These are phyloP conservation scores for Epinephelus lanceolatus DNA, from an alignment of 2,113 vertebrate species.

Conservation along the genomic window DNA sequence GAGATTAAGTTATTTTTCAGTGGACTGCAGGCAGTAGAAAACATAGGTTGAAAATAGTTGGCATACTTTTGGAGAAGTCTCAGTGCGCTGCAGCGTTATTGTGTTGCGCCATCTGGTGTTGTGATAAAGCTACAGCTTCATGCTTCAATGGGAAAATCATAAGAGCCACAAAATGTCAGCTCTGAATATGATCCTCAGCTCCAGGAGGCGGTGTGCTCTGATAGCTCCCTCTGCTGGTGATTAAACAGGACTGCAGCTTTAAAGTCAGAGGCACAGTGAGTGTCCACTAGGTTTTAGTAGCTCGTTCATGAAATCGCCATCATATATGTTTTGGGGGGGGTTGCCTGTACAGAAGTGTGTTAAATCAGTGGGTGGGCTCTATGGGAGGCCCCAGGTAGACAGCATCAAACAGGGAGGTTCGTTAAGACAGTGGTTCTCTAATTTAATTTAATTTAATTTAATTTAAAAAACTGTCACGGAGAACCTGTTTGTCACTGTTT, in stretches of 20 bases:
- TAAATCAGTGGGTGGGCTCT: too few relatives aligned
- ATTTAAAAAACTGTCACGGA: too few relatives aligned
- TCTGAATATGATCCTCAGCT: neutral
- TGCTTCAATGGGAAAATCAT: neutral
- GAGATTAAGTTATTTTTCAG: neutral
- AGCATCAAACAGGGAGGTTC: too few relatives aligned
- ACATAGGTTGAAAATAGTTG: conserved; percentile 25
- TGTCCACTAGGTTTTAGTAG: too few relatives aligned
- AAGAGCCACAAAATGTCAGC: conserved; percentile 55
- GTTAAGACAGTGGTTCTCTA: too few relatives aligned
- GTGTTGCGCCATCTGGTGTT: conserved; percentile 63
- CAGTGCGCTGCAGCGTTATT: neutral
- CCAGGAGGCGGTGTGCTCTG: neutral
- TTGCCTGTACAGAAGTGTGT: neutral
- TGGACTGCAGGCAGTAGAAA: neutral
- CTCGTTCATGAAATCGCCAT: neutral
- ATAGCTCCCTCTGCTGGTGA: conserved; percentile 52
- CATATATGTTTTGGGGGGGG: too few relatives aligned
- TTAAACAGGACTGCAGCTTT: neutral
- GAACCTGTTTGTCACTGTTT: too few relatives aligned
- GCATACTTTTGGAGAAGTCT: conserved; percentile 24
- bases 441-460: too few relatives aligned
- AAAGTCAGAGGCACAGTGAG: neutral
- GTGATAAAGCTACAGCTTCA: neutral
- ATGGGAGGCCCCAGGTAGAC: too few relatives aligned